Evolutionary conservation across 2,888 invertebrate species (phyloP), one percentile per base, ranked within the genome.

Genomic region (Cheilosia soror): DNA sequence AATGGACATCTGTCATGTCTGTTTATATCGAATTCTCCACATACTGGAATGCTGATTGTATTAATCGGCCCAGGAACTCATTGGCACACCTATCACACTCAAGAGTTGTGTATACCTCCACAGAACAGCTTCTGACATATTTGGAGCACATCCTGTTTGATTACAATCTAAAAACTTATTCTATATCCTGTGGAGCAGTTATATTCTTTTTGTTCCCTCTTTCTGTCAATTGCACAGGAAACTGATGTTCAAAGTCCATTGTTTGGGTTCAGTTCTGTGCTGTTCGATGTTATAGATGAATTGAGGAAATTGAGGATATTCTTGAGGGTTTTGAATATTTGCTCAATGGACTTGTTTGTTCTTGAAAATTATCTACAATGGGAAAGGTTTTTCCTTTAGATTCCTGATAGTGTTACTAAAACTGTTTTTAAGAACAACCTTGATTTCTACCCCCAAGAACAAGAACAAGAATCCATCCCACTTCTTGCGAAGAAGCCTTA

Each of bases 1-100:
- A 79, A 84, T 79, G 69, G 83, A 79, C 68, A 69, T 79, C 44
- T 79, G 79, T 79, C 73, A 69, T 73, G 69, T 58, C 40, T 60
- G 37, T 40, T 62, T 44, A 13, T 68, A 44, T 40, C 29, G 72
- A 62, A 47, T 68, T 55, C 33, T 69, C 20, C 49, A 51, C 6
- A 65, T 81, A 44, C 51, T 15, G 20, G 42, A 20, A 53, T 65
- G 40, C 31, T 51, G 57, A 81, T 58, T 68, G 42, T 69, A 58
- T 69, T 49, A 51, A 76, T 68, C 60, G 69, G 51, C 20, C 20
- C 7, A 11, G 25, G 25, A 37, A 20, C n/a, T 33, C 60, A 51
- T 25, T 53, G 49, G 7, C n/a, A 42, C 62, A 55, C 47, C 63
- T 33, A 47, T 42, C 42, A 15, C 7, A 49, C 27, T 49, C 40